Conservation (phyloP, 2,113 vertebrate genomes). For the Nesogale talazaci region DNA sequence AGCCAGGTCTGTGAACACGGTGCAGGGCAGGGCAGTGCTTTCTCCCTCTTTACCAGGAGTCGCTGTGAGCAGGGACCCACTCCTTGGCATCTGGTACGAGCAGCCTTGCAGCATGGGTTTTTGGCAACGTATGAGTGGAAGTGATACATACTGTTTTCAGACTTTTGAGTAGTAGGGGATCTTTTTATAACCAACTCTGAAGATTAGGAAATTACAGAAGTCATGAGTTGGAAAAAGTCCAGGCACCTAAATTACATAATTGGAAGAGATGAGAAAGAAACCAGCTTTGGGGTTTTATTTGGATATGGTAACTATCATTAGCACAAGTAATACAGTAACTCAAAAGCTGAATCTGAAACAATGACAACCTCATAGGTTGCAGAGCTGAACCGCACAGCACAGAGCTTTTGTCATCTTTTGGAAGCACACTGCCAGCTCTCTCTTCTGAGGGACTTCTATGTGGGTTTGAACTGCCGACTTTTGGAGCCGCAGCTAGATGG, state of each 20-base stretch:
- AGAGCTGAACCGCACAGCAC: background rate
- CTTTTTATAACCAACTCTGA: background rate
- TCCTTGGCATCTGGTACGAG: background rate
- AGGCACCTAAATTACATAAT: background rate
- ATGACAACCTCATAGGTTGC: background rate
- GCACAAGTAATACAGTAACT: constrained; percentile 6
- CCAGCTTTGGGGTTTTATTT: background rate
- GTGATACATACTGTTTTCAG: background rate
- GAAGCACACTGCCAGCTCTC: background rate
- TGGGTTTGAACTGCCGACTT: background rate
- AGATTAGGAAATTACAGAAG: background rate
- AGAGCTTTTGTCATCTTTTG: background rate
- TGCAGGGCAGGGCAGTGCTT: no score
- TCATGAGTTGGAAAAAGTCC: background rate
- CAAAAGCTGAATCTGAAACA: background rate
- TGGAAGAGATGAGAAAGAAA: constrained; percentile 37
- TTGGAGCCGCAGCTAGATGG: no score
- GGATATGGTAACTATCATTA: background rate
- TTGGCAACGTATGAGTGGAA: background rate
- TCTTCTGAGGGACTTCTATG: background rate
- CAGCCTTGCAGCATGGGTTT: background rate
- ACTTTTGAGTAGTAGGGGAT: background rate
- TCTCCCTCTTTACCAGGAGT: no score
- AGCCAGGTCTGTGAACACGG: no score
- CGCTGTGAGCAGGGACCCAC: no score